Evolutionary conservation across 2,797 vertebrate species (phyloP).

Genomic region (Momotus momota): DNA sequence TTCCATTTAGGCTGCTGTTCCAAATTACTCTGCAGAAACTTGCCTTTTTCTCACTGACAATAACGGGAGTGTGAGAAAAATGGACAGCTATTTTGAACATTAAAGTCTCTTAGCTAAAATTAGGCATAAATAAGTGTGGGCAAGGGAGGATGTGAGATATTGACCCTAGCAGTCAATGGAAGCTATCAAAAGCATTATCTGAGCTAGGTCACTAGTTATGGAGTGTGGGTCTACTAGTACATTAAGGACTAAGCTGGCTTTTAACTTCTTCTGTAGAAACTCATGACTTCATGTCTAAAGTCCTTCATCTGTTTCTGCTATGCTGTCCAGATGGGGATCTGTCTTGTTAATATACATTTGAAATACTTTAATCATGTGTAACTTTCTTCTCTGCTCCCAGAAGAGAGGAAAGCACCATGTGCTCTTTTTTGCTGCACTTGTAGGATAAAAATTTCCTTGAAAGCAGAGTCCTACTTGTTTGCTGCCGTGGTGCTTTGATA

Average conservation of each 20-base stretch:
- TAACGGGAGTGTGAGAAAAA: background rate
- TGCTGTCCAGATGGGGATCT: background rate
- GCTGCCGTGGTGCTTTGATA: constrained; percentile 13
- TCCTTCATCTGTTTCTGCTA: background rate
- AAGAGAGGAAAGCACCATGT: background rate
- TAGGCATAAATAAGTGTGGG: background rate
- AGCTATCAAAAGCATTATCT: background rate
- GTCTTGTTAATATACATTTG: background rate
- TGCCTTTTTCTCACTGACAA: background rate
- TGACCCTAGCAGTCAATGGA: background rate
- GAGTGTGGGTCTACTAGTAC: background rate
- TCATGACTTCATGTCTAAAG: background rate
- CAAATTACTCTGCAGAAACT: background rate
- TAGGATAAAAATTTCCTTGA: constrained; percentile 10
- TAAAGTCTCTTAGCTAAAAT: background rate
- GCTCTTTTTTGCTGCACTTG: background rate
- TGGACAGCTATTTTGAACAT: background rate
- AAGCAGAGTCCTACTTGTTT: constrained; percentile 19
- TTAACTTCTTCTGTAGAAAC: background rate
- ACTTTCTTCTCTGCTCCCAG: background rate
- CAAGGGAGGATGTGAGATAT: background rate
- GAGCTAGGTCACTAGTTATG: background rate
- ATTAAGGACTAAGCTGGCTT: background rate
- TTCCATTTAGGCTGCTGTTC: background rate
- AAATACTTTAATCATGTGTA: background rate